phyloP scores from a whole-genome alignment of 2,888 invertebrate species.

The Dryomyza anilis region DNA sequence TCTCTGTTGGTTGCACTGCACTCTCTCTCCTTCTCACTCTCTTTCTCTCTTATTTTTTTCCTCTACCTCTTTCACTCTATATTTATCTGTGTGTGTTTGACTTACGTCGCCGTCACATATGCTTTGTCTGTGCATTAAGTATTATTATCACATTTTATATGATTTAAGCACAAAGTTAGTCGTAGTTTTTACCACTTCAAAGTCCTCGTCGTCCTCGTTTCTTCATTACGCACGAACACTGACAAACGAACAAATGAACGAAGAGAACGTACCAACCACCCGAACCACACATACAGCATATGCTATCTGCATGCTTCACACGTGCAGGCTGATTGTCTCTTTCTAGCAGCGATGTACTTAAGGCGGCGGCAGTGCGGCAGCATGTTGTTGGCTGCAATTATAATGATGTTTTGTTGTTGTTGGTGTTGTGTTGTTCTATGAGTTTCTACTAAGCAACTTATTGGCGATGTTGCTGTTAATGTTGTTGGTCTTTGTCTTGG shows the following conservation, averaged over 20 bases:
- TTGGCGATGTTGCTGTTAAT: background rate
- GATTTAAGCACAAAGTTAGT: slow-evolving; percentile 23
- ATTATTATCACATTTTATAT: slow-evolving; percentile 26
- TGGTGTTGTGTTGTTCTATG: background rate
- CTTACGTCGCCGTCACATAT: background rate
- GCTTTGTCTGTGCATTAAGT: slow-evolving; percentile 23
- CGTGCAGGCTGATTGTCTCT: background rate
- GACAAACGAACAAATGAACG: no score
- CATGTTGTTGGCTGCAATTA: background rate
- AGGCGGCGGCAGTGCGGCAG: no score
- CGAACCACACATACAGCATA: no score
- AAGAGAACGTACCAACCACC: no score
- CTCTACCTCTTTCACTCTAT: background rate
- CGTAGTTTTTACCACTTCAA: no score
- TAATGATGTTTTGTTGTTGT: background rate
- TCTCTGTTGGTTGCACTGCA: background rate
- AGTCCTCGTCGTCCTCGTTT: no score
- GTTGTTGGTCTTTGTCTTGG: background rate
- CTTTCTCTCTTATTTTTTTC: background rate
- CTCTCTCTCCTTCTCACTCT: background rate
- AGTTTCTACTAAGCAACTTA: background rate
- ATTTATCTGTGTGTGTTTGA: slow-evolving; percentile 4
- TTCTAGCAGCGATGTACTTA: no score
- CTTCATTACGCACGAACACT: background rate
- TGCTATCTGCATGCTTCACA: no score